A percentile compares a stretch with the other conserved stretches of the same genome.
Evolutionary conservation across 2,797 vertebrate genomes (phyloP).

Genomic region (Danio albolineatus): DNA sequence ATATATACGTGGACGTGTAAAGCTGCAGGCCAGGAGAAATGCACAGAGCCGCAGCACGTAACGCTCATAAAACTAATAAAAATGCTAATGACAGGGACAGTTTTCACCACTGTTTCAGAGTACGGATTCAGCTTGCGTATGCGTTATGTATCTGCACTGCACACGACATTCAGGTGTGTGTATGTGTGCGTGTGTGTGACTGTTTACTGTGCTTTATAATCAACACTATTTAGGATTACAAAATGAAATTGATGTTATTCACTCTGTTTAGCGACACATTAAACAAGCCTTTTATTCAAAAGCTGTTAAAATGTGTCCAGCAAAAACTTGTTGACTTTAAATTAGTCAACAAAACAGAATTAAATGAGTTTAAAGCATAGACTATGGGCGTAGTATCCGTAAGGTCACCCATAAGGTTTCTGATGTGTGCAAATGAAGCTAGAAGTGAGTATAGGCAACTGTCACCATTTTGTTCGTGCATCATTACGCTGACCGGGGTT

Average conservation of each 20-base stretch:
- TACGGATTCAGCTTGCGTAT: slow-evolving; percentile 18
- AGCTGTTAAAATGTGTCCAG: slow-evolving; percentile 77
- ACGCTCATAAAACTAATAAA: slow-evolving; percentile 89
- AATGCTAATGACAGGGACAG: slow-evolving; percentile 50
- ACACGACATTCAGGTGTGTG: slow-evolving; percentile 35
- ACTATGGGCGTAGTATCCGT: no score
- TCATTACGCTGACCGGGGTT: no score
- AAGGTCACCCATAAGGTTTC: no score
- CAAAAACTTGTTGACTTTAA: slow-evolving; percentile 70
- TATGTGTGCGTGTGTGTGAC: slow-evolving; percentile 52
- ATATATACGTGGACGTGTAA: slow-evolving; percentile 81
- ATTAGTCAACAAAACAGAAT: slow-evolving; percentile 64
- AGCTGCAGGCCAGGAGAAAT: slow-evolving; percentile 82
- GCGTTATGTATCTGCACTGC: background rate
- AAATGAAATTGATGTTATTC: slow-evolving; percentile 73
- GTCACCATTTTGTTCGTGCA: no score
- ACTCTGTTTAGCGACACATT: slow-evolving; percentile 70
- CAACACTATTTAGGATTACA: slow-evolving; percentile 74
- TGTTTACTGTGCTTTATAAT: slow-evolving; percentile 67
- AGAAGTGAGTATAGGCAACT: no score
- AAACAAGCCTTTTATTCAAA: slow-evolving; percentile 79
- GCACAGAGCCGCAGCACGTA: slow-evolving; percentile 88
- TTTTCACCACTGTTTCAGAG: slow-evolving; percentile 25
- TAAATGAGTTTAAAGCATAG: no score
- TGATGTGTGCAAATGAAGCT: no score